Conservation (phyloP, 1,140 invertebrate species). For the Bombus difficillimus region DNA sequence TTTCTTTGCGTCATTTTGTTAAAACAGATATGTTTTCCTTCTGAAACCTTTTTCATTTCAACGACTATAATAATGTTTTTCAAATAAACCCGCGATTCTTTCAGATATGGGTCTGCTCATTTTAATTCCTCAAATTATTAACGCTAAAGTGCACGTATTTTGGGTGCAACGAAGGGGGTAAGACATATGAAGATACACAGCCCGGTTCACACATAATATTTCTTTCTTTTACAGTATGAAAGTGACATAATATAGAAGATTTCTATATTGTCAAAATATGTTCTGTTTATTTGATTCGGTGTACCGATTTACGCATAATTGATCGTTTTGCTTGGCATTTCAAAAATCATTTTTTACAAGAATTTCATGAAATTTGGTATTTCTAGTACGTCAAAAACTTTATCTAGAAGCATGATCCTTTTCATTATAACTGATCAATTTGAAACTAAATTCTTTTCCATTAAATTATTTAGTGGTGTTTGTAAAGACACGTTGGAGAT, state of each 20-base stretch:
- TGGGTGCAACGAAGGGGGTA: constrained; percentile 54
- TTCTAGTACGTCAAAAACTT: neutral
- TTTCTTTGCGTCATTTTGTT: neutral
- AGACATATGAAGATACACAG: constrained; percentile 63
- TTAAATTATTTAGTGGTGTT: too few species aligned
- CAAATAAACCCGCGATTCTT: neutral
- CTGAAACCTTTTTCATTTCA: neutral
- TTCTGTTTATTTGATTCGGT: neutral
- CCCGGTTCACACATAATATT: constrained; percentile 59
- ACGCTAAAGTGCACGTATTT: constrained; percentile 48
- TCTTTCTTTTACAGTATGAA: constrained; percentile 42
- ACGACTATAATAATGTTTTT: neutral
- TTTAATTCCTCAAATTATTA: constrained; percentile 3
- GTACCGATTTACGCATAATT: constrained; percentile 3
- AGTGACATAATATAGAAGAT: constrained; percentile 23
- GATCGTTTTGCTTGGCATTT: neutral
- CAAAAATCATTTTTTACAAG: neutral
- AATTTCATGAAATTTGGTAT: neutral
- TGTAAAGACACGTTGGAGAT: too few species aligned
- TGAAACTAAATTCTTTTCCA: neutral
- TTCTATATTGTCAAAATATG: constrained; percentile 42
- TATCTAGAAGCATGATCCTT: neutral
- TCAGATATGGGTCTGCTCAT: neutral
- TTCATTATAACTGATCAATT: neutral
- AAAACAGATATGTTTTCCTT: constrained; percentile 40